phyloP scores from a whole-genome alignment of 2,888 invertebrate genomes.

The Blomia tropicalis region DNA sequence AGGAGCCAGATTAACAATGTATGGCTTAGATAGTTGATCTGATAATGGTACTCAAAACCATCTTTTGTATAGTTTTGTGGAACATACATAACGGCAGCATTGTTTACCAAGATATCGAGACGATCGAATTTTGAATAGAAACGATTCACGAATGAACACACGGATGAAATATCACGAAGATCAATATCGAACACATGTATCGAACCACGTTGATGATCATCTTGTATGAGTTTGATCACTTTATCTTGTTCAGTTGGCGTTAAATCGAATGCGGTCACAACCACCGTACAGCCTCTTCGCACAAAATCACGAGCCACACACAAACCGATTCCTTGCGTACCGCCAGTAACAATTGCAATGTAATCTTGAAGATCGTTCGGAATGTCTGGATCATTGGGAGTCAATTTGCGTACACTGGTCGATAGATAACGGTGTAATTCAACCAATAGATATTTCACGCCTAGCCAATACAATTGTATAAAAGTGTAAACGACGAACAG shows the following conservation, averaged over 20 bases:
- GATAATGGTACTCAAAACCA: slow-evolving; percentile 72
- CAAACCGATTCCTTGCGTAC: slow-evolving; percentile 64
- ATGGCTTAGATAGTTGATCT: slow-evolving; percentile 71
- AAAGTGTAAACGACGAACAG: slow-evolving; percentile 20
- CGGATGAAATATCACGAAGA: not conserved
- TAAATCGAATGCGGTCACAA: slow-evolving; percentile 20
- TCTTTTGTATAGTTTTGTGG: slow-evolving; percentile 60
- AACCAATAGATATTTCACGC: slow-evolving; percentile 20
- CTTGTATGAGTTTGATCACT: not conserved
- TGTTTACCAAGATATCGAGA: slow-evolving; percentile 60
- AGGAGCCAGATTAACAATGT: slow-evolving; percentile 64
- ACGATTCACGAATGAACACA: not conserved
- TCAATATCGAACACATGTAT: not conserved
- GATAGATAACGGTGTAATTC: slow-evolving; percentile 21
- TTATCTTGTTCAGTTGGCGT: slow-evolving; percentile 30
- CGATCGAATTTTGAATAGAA: not conserved
- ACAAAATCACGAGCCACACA: slow-evolving; percentile 57
- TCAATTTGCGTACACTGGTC: slow-evolving; percentile 15
- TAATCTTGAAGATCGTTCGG: slow-evolving; percentile 38
- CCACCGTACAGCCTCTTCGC: slow-evolving; percentile 54
- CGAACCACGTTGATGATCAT: not conserved
- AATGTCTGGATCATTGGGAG: slow-evolving; percentile 16
- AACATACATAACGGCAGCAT: slow-evolving; percentile 78
- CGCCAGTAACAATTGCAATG: slow-evolving; percentile 68
- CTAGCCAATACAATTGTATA: slow-evolving; percentile 22